Evolutionary conservation across 2,888 invertebrate genomes (phyloP).

Genomic region (Noctua comes): DNA sequence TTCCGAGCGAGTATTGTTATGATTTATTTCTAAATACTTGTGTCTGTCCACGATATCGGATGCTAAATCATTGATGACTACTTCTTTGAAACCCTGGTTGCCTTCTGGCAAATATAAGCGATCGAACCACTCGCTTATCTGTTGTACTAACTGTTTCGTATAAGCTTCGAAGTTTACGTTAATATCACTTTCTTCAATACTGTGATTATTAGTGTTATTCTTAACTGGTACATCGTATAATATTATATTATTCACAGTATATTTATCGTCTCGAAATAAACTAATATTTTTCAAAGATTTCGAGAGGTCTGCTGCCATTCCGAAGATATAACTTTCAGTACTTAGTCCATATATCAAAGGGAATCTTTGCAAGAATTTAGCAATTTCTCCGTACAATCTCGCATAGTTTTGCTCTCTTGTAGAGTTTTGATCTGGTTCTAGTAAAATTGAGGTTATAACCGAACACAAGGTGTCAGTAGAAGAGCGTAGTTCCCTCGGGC

Average conservation of each 20-base stretch:
- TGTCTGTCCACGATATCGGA: slow-evolving; percentile 80
- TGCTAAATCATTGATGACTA: slow-evolving; percentile 76
- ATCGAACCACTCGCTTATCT: slow-evolving; percentile 79
- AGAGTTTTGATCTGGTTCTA: slow-evolving; percentile 10
- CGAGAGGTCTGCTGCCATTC: slow-evolving; percentile 35
- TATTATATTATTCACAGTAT: slow-evolving; percentile 16
- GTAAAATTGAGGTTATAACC: slow-evolving; percentile 31
- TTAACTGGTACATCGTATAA: slow-evolving; percentile 41
- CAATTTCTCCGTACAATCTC: slow-evolving; percentile 40
- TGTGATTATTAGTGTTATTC: slow-evolving; percentile 38
- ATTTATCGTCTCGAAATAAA: background rate
- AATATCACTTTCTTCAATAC: slow-evolving; percentile 61
- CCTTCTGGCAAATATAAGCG: slow-evolving; percentile 65
- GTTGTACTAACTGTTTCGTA: slow-evolving; percentile 69
- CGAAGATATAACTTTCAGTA: slow-evolving; percentile 33
- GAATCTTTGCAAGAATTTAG: slow-evolving; percentile 37
- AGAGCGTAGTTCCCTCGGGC: slow-evolving; percentile 27
- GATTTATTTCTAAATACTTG: slow-evolving; percentile 78
- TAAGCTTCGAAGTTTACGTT: slow-evolving; percentile 66
- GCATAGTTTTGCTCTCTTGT: slow-evolving; percentile 8
- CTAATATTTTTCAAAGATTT: slow-evolving; percentile 34
- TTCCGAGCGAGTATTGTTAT: slow-evolving; percentile 59
- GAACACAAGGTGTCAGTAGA: slow-evolving; percentile 48
- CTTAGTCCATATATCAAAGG: slow-evolving; percentile 31
- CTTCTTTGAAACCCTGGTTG: slow-evolving; percentile 64